These are phyloP conservation scores for Papilio machaon DNA, from an alignment of 1,140 invertebrate genomes.

Conservation along the genomic window DNA sequence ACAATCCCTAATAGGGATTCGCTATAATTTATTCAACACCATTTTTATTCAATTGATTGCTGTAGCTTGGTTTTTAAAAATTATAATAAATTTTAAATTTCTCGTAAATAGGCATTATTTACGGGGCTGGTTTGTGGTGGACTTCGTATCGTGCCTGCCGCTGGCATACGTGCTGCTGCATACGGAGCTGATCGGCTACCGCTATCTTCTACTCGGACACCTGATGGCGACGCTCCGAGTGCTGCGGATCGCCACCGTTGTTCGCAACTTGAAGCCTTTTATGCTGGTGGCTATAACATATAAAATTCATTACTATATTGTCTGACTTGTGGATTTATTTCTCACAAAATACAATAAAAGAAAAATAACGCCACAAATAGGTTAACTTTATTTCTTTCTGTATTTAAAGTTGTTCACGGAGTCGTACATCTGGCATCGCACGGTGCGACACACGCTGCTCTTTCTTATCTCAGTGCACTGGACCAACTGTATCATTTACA, in stretches of 20 bases:
- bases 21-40: no score
- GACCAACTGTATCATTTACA: conserved; percentile 50
- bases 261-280: conserved; percentile 6
- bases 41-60: no score
- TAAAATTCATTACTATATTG: background rate
- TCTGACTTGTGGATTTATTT: background rate
- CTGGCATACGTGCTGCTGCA: conserved; percentile 1
- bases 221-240: background rate
- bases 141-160: conserved; percentile 7
- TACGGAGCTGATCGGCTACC: conserved; percentile 1
- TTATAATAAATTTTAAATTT: background rate
- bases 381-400: background rate
- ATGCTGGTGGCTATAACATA: background rate
- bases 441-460: conserved; percentile 36
- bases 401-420: conserved; percentile 44
- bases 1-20: no score
- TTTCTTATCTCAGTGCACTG: conserved; percentile 45
- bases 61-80: background rate
- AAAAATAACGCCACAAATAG: background rate
- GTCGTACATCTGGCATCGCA: conserved; percentile 47
- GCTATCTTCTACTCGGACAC: conserved; percentile 2
- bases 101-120: conserved; percentile 7
- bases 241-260: conserved; percentile 1
- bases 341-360: background rate
- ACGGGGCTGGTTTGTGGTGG: conserved; percentile 13